phyloP scores from a whole-genome alignment of 2,797 vertebrate genomes.

The Manis crassicaudata region DNA sequence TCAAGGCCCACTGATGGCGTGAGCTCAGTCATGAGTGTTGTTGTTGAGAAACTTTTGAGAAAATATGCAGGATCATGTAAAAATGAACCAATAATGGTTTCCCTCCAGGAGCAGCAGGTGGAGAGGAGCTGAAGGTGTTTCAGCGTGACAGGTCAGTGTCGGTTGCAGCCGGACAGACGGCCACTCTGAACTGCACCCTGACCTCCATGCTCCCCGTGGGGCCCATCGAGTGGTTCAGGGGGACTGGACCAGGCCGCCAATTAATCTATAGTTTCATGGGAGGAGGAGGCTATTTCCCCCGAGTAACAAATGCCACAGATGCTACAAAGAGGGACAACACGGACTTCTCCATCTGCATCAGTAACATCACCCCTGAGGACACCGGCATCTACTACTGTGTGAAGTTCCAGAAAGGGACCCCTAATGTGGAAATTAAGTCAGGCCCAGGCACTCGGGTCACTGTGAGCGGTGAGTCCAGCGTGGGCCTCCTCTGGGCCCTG shows the following conservation, averaged over 20 bases:
- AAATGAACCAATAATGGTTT: neutral
- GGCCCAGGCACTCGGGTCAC: slow-evolving; percentile 62
- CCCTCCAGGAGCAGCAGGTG: neutral
- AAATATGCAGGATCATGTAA: neutral
- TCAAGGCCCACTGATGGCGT: neutral
- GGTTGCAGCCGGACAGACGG: rapidly evolving
- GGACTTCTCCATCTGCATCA: slow-evolving; percentile 77
- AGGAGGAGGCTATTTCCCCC: rapidly evolving
- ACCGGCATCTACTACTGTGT: slow-evolving; percentile 77
- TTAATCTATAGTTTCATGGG: neutral
- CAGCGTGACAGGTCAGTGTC: slow-evolving; percentile 11
- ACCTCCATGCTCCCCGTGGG: rapidly evolving
- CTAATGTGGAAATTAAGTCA: rapidly evolving
- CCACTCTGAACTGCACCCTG: neutral
- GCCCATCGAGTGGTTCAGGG: slow-evolving; percentile 67
- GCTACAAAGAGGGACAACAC: rapidly evolving
- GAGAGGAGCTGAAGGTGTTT: rapidly evolving
- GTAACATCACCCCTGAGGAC: slow-evolving; percentile 50
- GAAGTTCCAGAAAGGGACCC: rapidly evolving
- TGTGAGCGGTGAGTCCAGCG: slow-evolving; percentile 53
- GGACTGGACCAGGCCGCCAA: rapidly evolving
- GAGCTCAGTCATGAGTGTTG: neutral
- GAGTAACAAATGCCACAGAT: rapidly evolving
- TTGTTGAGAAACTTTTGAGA: neutral
- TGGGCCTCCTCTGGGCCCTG: rapidly evolving